A percentile compares a stretch with the other conserved stretches of the same genome.
Conservation (phyloP, 2,113 vertebrate genomes). For the Phainopepla nitens region DNA sequence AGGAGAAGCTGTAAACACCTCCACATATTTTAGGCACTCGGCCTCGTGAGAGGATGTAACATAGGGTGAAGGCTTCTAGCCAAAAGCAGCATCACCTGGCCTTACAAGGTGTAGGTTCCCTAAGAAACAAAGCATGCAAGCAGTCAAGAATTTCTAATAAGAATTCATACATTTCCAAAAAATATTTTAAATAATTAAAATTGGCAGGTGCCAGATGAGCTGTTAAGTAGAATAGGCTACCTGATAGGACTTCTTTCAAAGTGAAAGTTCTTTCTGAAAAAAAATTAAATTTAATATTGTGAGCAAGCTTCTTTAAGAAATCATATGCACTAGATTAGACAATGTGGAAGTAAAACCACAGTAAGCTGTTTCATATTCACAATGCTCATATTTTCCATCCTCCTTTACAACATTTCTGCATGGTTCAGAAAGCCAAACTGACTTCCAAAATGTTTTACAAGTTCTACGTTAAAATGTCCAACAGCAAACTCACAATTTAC, state of each 20-base stretch:
- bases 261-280: background rate
- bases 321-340: background rate
- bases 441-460: background rate
- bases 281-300: background rate
- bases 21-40: background rate
- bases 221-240: background rate
- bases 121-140: background rate
- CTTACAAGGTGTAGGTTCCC: background rate
- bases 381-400: background rate
- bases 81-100: background rate
- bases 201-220: background rate
- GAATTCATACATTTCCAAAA: background rate
- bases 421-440: background rate
- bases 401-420: background rate
- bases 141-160: background rate
- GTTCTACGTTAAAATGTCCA: background rate
- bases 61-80: background rate
- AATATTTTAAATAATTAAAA: background rate
- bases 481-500: background rate
- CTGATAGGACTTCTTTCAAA: background rate
- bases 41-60: background rate
- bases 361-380: background rate
- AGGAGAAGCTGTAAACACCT: background rate
- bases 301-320: background rate
- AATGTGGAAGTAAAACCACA: background rate